These are phyloP conservation scores for Brachionus plicatilis DNA, from an alignment of 1,140 invertebrate genomes.

Conservation along the genomic window DNA sequence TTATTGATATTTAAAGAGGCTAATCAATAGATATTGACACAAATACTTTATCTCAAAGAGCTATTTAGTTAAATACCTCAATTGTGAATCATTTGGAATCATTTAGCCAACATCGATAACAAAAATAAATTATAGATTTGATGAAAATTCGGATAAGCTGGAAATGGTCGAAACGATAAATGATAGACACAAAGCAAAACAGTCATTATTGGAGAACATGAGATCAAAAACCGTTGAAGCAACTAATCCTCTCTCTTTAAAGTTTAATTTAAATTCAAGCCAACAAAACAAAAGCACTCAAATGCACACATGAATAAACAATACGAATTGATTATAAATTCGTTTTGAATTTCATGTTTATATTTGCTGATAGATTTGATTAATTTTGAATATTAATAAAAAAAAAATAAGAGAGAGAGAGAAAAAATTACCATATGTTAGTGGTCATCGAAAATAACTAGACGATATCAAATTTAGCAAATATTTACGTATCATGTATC, in stretches of 20 bases:
- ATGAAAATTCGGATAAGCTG: neutral
- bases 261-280: neutral
- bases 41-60: neutral
- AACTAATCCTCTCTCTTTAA: neutral
- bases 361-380: conserved; percentile 1
- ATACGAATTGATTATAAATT: neutral
- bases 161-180: neutral
- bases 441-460: neutral
- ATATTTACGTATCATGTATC: neutral
- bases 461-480: neutral
- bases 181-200: neutral
- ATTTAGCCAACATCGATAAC: neutral
- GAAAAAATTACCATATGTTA: neutral
- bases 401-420: too few species aligned
- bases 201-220: neutral
- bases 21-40: neutral
- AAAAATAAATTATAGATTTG: neutral
- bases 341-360: neutral
- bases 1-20: neutral
- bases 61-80: neutral
- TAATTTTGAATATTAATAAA: neutral
- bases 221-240: neutral
- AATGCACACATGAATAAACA: neutral
- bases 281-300: neutral
- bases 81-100: neutral